Evolutionary conservation across 2,113 vertebrate genomes (phyloP).

Genomic region (Thryonomys swinderianus): DNA sequence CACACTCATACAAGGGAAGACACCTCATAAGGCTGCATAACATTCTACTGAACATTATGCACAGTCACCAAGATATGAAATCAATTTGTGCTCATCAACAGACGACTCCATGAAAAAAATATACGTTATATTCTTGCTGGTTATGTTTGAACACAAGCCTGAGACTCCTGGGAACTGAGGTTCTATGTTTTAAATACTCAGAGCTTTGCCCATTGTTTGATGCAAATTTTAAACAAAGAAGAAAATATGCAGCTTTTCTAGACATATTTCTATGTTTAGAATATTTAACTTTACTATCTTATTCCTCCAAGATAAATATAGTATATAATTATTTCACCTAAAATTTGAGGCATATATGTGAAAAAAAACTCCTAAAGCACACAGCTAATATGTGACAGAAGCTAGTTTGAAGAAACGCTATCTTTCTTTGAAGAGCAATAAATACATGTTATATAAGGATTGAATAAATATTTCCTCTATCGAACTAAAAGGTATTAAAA

Average conservation of each 20-base stretch:
- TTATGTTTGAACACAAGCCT: not conserved
- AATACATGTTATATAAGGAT: no score
- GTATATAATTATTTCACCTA: not conserved
- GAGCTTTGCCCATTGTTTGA: not conserved
- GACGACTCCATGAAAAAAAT: not conserved
- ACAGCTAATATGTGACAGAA: not conserved
- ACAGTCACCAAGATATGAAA: not conserved
- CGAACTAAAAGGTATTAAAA: not conserved
- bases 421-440: not conserved
- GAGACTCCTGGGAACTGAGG: not conserved
- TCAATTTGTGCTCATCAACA: not conserved
- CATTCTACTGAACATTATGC: not conserved
- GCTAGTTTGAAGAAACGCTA: not conserved
- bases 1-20: no score
- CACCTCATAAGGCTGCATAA: not conserved
- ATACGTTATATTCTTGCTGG: not conserved
- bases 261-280: not conserved
- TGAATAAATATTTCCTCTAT: no score
- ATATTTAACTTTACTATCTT: not conserved
- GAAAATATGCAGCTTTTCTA: not conserved
- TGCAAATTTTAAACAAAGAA: not conserved
- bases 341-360: not conserved
- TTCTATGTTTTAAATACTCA: not conserved
- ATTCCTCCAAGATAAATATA: not conserved
- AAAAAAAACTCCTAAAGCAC: not conserved